These are phyloP conservation scores for Ameiurus melas DNA, from an alignment of 2,113 vertebrate genomes.

Conservation along the genomic window DNA sequence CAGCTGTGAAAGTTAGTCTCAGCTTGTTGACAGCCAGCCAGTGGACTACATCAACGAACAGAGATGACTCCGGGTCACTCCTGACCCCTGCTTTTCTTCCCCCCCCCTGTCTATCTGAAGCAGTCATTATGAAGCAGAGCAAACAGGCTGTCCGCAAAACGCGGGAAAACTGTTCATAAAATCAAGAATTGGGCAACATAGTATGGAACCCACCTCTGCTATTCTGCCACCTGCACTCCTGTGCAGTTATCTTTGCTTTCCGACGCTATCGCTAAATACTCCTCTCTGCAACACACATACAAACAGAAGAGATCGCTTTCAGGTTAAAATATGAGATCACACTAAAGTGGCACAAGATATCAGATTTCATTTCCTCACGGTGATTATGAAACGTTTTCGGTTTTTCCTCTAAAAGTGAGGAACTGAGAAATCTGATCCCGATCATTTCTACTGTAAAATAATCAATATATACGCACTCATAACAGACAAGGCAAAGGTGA, in stretches of 20 bases:
- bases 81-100: not conserved
- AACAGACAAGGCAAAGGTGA: not conserved
- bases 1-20: conserved; percentile 7
- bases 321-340: not conserved
- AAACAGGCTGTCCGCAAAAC: not conserved
- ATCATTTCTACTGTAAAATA: not conserved
- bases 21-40: not conserved
- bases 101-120: not conserved
- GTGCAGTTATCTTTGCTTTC: conserved; percentile 88
- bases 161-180: not conserved
- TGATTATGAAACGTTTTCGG: not conserved
- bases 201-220: conserved; percentile 65
- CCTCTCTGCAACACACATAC: conserved; percentile 70
- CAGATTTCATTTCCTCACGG: not conserved
- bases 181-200: not conserved
- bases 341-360: not conserved
- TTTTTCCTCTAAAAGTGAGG: not conserved
- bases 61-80: conserved; percentile 3
- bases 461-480: not conserved
- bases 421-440: not conserved
- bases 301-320: not conserved
- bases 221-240: conserved; percentile 80
- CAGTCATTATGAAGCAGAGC: not conserved
- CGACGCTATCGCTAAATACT: conserved; percentile 87
- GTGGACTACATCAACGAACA: not conserved